Conservation (phyloP, 1,140 invertebrate genomes). For the Agrypnia vestita region DNA sequence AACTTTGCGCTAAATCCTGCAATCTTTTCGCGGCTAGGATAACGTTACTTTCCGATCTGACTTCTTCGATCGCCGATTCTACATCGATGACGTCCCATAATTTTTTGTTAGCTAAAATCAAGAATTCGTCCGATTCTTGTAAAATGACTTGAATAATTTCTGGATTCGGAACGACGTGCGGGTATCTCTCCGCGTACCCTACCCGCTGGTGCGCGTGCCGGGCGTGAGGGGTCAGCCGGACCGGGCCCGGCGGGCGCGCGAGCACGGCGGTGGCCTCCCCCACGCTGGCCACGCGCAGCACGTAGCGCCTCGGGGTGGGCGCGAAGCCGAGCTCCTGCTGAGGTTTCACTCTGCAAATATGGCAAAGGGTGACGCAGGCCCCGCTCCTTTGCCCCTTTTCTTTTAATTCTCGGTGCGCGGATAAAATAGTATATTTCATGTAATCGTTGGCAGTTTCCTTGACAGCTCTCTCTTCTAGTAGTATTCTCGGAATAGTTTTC, state of each 20-base stretch:
- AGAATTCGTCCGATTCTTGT: slow-evolving; percentile 86
- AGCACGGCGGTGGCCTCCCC: slow-evolving; percentile 83
- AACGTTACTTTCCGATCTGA: slow-evolving; percentile 82
- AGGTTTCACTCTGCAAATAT: slow-evolving; percentile 77
- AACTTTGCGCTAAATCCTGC: slow-evolving; percentile 87
- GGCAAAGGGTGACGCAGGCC: slow-evolving; percentile 81
- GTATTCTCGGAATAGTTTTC: slow-evolving; percentile 82
- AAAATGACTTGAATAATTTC: slow-evolving; percentile 82
- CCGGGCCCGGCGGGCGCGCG: slow-evolving; percentile 77
- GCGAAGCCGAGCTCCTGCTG: slow-evolving; percentile 71
- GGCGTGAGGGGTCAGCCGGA: slow-evolving; percentile 73
- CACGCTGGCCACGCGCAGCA: slow-evolving; percentile 81
- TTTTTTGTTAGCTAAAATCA: slow-evolving; percentile 85
- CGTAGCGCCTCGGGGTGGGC: slow-evolving; percentile 72
- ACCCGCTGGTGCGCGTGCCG: slow-evolving; percentile 75
- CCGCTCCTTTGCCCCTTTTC: slow-evolving; percentile 81
- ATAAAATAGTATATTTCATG: slow-evolving; percentile 86
- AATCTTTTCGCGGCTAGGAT: slow-evolving; percentile 86
- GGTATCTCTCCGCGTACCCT: slow-evolving; percentile 78
- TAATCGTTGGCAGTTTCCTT: slow-evolving; percentile 86
- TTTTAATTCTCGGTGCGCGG: slow-evolving; percentile 83
- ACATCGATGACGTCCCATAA: slow-evolving; percentile 85
- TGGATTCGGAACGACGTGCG: slow-evolving; percentile 82
- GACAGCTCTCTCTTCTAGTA: slow-evolving; percentile 85
- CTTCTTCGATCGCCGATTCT: slow-evolving; percentile 83